Percentiles rank a stretch among this genome's conserved stretches.
Evolutionary conservation across 2,113 vertebrate species (phyloP).

Genomic region (Campylomormyrus tamandua): DNA sequence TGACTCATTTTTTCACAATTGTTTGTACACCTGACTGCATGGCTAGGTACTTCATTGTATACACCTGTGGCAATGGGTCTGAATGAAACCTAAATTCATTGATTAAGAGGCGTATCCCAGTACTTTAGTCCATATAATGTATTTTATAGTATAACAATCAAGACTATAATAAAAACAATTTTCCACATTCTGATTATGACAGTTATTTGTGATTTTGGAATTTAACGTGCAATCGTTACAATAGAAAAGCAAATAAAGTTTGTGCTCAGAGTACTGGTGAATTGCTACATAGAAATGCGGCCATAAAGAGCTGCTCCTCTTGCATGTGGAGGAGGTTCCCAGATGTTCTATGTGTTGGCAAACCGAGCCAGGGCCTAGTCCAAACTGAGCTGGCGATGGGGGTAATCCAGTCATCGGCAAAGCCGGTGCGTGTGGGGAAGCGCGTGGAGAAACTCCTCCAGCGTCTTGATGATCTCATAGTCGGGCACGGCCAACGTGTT

Average conservation of each 20-base stretch:
- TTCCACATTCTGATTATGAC: not conserved
- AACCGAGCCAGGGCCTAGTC: not conserved
- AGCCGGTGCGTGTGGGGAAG: conserved; percentile 58
- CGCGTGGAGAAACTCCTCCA: conserved; percentile 66
- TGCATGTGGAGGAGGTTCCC: not conserved
- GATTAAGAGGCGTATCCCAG: not conserved
- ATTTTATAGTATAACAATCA: not conserved
- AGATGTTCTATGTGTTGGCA: not conserved
- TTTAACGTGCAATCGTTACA: not conserved
- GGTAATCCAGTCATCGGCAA: conserved; percentile 38
- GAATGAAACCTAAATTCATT: not conserved
- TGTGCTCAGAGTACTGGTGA: not conserved
- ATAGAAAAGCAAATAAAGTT: not conserved
- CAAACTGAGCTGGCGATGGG: conserved; percentile 25
- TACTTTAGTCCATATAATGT: not conserved
- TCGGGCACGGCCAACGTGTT: conserved; percentile 61
- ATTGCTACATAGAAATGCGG: not conserved
- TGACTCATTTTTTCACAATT: not conserved
- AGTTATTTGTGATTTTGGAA: not conserved
- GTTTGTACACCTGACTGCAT: not conserved
- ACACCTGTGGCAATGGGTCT: not conserved
- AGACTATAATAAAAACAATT: not conserved
- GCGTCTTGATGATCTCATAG: conserved; percentile 71
- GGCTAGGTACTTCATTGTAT: not conserved
- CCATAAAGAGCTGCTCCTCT: not conserved